Conservation (phyloP, 53 echinoderm and acorn worm species). For the Echinarachnius parma region DNA sequence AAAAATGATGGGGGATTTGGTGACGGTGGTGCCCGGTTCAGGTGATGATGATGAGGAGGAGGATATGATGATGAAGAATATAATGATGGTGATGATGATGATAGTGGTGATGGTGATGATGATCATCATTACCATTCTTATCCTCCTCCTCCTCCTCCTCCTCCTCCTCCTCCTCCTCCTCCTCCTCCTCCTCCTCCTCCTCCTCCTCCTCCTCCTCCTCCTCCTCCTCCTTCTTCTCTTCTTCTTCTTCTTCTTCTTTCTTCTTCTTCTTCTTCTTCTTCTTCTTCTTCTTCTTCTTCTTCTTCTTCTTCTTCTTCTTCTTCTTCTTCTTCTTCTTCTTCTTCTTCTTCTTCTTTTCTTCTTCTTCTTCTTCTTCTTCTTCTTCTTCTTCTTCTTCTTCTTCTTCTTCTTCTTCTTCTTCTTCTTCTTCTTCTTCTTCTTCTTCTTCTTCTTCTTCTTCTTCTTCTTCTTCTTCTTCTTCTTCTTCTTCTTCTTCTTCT, state of each 20-base stretch:
- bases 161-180: no score
- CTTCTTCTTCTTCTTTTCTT: background rate
- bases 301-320: background rate
- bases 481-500: background rate
- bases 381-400: constrained; percentile 7
- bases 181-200: no score
- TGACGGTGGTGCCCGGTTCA: no score
- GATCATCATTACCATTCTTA: background rate
- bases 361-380: background rate
- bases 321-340: background rate
- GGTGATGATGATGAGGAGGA: no score
- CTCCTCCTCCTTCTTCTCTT: background rate
- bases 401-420: constrained; percentile 18
- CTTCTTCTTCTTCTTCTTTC: background rate
- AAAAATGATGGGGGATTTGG: no score
- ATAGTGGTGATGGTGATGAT: no score
- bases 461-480: background rate
- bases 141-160: background rate
- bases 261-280: background rate
- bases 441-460: constrained; percentile 6
- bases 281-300: background rate
- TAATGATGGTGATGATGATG: no score
- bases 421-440: constrained; percentile 16
- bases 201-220: no score
- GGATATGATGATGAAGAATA: no score